A percentile compares a stretch with the other conserved stretches of the same genome.
Evolutionary conservation across 2,113 vertebrate species (phyloP).

Genomic region (Hippolais icterina): DNA sequence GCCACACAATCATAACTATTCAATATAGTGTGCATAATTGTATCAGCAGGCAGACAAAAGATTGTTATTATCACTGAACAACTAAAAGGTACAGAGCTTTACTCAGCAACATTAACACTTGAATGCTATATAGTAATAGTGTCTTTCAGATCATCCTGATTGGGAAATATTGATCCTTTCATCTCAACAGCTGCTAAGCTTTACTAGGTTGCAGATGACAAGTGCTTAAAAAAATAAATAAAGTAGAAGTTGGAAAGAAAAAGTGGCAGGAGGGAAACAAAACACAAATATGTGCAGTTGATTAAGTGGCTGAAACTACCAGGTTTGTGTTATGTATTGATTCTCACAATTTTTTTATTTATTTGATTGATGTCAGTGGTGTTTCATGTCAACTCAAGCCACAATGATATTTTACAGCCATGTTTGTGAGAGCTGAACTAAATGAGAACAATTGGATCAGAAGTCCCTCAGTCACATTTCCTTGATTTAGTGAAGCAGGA

Average conservation of each 20-base stretch:
- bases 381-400: constrained; percentile 65
- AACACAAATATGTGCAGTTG: constrained; percentile 43
- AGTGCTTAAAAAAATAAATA: background rate
- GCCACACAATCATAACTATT: constrained; percentile 9
- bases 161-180: constrained; percentile 26
- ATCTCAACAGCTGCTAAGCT: constrained; percentile 45
- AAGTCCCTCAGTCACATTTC: constrained; percentile 76
- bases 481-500: constrained; percentile 70
- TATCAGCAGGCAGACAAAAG: constrained; percentile 6
- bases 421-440: constrained; percentile 66
- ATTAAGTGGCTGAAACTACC: constrained; percentile 34
- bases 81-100: constrained; percentile 10
- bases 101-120: background rate
- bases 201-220: constrained; percentile 17
- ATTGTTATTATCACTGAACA: background rate
- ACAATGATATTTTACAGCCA: constrained; percentile 67
- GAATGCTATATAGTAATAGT: background rate
- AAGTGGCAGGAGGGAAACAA: background rate
- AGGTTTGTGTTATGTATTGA: constrained; percentile 62
- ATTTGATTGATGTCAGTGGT: constrained; percentile 65
- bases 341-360: constrained; percentile 42
- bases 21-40: constrained; percentile 4
- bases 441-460: constrained; percentile 81
- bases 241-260: background rate
- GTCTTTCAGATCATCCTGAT: background rate